Conservation (phyloP, 2,797 vertebrate genomes). For the Lemur catta region DNA sequence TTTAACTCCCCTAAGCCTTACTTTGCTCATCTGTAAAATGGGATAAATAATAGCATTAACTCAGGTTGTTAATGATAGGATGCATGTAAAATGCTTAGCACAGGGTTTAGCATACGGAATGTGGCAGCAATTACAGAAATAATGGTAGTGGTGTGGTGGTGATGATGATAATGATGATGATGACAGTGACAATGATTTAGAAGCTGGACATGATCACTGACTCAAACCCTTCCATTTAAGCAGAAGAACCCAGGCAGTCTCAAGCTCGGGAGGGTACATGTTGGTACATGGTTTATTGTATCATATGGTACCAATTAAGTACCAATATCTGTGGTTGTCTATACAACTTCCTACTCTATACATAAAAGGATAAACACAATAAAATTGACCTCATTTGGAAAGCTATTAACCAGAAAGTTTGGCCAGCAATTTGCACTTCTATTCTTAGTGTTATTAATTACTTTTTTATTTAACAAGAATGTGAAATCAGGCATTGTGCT, state of each 20-base stretch:
- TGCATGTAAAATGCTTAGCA: background rate
- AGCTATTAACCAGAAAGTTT: background rate
- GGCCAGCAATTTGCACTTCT: background rate
- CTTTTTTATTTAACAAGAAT: background rate
- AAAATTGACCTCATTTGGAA: background rate
- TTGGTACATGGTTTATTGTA: background rate
- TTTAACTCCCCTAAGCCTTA: background rate
- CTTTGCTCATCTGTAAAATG: background rate
- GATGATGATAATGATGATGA: background rate
- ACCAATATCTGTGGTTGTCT: background rate
- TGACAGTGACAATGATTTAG: background rate
- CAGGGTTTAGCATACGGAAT: background rate
- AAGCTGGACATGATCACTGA: background rate
- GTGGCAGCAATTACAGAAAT: background rate
- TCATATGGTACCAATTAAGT: background rate
- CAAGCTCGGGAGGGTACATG: background rate
- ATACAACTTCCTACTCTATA: background rate
- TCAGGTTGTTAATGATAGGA: background rate
- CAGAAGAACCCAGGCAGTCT: background rate
- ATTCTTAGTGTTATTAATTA: background rate
- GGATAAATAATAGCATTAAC: background rate
- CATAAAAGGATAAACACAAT: background rate
- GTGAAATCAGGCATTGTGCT: background rate
- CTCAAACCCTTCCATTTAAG: background rate
- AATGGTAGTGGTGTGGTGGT: background rate